These are phyloP conservation scores for Tachysurus vachellii DNA, from an alignment of 2,113 vertebrate species.

Conservation along the genomic window DNA sequence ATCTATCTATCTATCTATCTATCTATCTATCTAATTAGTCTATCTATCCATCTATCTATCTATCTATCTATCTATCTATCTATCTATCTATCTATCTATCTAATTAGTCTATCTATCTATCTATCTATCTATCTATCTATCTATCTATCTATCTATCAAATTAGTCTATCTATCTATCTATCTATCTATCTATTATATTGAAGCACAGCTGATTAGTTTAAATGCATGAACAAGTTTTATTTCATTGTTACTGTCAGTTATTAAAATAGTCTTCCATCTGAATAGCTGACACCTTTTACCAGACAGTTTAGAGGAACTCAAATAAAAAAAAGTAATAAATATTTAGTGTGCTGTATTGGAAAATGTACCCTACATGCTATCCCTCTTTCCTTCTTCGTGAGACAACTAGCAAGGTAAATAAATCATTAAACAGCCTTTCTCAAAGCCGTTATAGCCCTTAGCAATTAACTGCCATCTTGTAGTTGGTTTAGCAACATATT, in stretches of 20 bases:
- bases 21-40: not conserved
- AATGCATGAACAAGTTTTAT: too few relatives aligned
- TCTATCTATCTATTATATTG: too few relatives aligned
- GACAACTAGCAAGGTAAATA: too few relatives aligned
- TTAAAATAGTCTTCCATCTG: not conserved
- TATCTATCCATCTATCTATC: not conserved
- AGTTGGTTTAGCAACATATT: not conserved
- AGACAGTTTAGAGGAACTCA: not conserved
- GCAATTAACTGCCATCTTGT: too few relatives aligned
- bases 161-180: not conserved
- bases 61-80: conserved; percentile 2
- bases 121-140: not conserved
- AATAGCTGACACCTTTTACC: not conserved
- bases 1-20: not conserved
- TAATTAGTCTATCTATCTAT: not conserved
- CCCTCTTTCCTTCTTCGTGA: too few relatives aligned
- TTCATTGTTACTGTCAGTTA: not conserved
- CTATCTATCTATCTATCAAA: not conserved
- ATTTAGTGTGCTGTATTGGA: too few relatives aligned
- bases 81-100: conserved; percentile 5
- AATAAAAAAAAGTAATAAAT: too few relatives aligned
- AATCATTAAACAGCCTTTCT: too few relatives aligned
- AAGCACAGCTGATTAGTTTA: too few relatives aligned
- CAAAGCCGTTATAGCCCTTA: too few relatives aligned
- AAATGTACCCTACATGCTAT: too few relatives aligned